A percentile compares a stretch with the other conserved stretches of the same genome.
phyloP scores from a whole-genome alignment of 2,113 vertebrate species.

The Alethe diademata region DNA sequence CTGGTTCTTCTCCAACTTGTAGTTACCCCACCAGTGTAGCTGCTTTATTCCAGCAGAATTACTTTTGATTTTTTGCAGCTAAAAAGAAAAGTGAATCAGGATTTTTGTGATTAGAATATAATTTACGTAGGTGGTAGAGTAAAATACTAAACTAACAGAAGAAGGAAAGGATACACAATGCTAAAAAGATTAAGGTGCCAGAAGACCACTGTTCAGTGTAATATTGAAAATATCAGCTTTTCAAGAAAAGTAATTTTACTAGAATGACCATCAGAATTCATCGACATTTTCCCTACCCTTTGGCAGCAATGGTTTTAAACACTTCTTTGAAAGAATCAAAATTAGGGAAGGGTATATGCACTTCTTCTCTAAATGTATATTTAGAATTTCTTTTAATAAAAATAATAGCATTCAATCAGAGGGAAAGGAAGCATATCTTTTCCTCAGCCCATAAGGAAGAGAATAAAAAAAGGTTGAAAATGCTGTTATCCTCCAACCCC shows the following conservation, averaged over 20 bases:
- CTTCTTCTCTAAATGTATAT: background rate
- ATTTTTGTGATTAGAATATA: background rate
- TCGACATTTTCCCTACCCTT: background rate
- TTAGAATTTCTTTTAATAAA: background rate
- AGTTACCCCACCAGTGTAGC: background rate
- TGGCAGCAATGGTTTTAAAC: background rate
- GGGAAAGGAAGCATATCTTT: background rate
- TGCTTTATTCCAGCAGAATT: background rate
- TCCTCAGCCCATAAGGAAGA: background rate
- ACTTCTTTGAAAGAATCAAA: background rate
- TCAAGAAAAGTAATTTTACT: background rate
- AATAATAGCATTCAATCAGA: background rate
- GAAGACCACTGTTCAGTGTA: background rate
- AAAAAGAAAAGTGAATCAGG: background rate
- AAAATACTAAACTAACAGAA: background rate
- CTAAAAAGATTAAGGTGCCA: background rate
- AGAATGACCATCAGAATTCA: background rate
- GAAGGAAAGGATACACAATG: background rate
- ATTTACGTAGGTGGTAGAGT: background rate
- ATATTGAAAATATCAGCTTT: background rate
- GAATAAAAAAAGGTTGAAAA: background rate
- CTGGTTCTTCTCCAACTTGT: background rate
- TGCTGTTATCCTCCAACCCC: background rate
- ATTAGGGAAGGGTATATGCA: background rate
- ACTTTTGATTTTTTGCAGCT: slow-evolving; percentile 1